These are phyloP conservation scores for Oasisia sp. DNA, from an alignment of 2,888 invertebrate genomes.

Conservation along the genomic window DNA sequence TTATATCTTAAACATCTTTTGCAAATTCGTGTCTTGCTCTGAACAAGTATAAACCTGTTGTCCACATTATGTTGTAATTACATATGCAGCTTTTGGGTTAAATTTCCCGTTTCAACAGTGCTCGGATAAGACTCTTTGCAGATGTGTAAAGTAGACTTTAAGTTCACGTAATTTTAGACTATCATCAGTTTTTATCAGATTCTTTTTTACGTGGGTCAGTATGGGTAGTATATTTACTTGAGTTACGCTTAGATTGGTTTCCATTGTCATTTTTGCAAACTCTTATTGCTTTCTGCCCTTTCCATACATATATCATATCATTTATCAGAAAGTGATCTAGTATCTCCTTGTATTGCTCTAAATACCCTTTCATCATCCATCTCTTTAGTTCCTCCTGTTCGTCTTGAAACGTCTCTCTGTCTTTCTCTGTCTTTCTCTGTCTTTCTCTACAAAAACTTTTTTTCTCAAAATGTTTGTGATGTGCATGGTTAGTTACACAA, in stretches of 20 bases:
- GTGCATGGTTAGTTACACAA: neutral
- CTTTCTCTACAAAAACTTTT: neutral
- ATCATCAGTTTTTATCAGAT: too few relatives aligned
- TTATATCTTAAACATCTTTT: too few relatives aligned
- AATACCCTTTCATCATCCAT: neutral
- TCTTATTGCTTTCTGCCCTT: neutral
- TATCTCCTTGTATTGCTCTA: neutral
- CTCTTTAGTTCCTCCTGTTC: neutral
- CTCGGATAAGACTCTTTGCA: too few relatives aligned
- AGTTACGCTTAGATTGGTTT: neutral
- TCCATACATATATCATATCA: neutral
- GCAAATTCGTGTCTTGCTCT: too few relatives aligned
- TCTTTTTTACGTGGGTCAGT: too few relatives aligned
- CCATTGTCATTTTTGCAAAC: neutral
- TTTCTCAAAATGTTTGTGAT: neutral
- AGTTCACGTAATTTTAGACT: too few relatives aligned
- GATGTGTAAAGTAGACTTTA: too few relatives aligned
- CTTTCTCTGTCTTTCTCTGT: conserved; percentile 8
- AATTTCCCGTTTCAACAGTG: too few relatives aligned
- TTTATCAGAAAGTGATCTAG: neutral
- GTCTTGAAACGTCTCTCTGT: neutral
- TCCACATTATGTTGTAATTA: too few relatives aligned
- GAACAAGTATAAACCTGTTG: too few relatives aligned
- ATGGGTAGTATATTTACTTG: neutral
- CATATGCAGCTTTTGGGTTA: too few relatives aligned